These are phyloP conservation scores for Myotis yumanensis DNA, from an alignment of 2,113 vertebrate genomes.

Conservation along the genomic window DNA sequence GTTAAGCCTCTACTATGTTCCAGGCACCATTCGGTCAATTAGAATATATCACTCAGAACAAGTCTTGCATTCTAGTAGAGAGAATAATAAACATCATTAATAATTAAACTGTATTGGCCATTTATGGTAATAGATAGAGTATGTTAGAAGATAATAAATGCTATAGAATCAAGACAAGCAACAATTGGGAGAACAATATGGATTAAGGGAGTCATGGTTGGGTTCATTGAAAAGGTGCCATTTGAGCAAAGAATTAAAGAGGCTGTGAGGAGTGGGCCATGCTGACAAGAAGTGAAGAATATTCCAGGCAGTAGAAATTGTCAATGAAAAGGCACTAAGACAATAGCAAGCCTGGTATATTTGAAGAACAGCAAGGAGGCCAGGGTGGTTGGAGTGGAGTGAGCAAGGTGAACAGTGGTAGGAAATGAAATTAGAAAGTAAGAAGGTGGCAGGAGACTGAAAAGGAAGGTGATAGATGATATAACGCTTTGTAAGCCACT, in stretches of 20 bases:
- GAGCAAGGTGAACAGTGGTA: neutral
- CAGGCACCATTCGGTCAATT: neutral
- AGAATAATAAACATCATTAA: neutral
- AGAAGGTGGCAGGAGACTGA: neutral
- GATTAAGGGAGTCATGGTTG: neutral
- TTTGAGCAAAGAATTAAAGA: neutral
- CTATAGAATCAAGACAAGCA: neutral
- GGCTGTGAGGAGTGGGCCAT: neutral
- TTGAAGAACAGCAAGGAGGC: neutral
- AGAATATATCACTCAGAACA: neutral
- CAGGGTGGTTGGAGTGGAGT: neutral
- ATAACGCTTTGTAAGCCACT: neutral
- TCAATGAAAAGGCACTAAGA: neutral
- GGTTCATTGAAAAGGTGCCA: neutral
- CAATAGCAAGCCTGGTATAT: neutral
- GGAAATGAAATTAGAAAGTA: neutral
- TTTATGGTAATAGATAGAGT: neutral
- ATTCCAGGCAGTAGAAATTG: neutral
- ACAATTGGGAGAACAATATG: neutral
- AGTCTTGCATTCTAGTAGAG: neutral
- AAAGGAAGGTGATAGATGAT: neutral
- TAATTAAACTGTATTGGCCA: neutral
- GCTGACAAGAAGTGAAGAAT: neutral
- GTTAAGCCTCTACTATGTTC: neutral
- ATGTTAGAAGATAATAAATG: neutral